Evolutionary conservation across 2,888 invertebrate genomes (phyloP), one percentile per base, ranked within the genome.

Genomic region (Neoscelio sp.): DNA sequence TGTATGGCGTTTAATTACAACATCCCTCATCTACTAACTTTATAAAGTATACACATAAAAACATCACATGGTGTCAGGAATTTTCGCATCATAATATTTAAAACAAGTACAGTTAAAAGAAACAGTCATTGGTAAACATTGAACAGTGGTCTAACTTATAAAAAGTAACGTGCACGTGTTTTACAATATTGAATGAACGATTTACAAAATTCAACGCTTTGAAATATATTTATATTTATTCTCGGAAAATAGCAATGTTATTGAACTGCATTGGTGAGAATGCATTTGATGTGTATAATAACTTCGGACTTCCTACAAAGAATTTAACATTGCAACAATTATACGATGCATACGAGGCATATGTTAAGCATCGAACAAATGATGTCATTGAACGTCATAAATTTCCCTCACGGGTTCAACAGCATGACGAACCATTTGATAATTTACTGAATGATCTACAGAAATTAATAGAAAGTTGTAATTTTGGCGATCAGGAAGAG

Each of bases 401-500:
- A 15, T 80, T 76, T 42, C 48, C 42, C 38, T 30, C 73, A 1
- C 62, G 81, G 10, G 28, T 56, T 1, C 81, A 84, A 54, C 56
- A 62, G 4, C 42, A 28, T 13, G 65, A 77, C 8, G 82, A 83
- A 65, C 60, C 75, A 10, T 80, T 82, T 54, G 74, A 79, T 30
- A 60, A 58, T 5, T 82, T 82, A 18, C 58, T 82, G 13, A 82
- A 67, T 7, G 80, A 82, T n/a, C 42, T 82, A 12, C 75, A 78
- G 35, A 79, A 79, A 30, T 15, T 80, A 35, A 56, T 64, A 1
- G 80, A 80, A 30, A 75, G 30, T 17, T 82, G 82, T 70, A 65
- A 80, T n/a, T 82, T 80, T 73, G 82, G 76, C n/a, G 80, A 83
- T 2, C 82, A 80, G 30, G 62, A 76, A 44, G 80, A 83, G 6